Percentiles rank a stretch among this genome's conserved stretches.
Conservation (phyloP, 2,888 invertebrate genomes). For the Phalangium opilio region DNA sequence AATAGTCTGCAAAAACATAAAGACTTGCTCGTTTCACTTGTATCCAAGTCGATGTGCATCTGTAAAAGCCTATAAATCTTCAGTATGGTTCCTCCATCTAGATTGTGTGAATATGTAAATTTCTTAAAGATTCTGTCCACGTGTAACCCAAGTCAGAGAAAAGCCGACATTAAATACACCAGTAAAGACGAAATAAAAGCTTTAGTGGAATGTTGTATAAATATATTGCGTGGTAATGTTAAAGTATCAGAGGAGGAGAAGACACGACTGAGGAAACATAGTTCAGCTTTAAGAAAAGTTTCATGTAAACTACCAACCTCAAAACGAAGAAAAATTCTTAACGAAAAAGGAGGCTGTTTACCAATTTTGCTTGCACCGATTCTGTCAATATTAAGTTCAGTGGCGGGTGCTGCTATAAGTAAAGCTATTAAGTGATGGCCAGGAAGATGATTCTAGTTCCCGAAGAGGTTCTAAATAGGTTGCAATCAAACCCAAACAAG, state of each 20-base stretch:
- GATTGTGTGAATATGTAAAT: no score
- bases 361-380: background rate
- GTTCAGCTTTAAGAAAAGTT: background rate
- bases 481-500: no score
- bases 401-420: background rate
- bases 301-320: background rate
- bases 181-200: background rate
- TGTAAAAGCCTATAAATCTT: no score
- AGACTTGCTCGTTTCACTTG: no score
- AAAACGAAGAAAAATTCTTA: background rate
- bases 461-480: background rate
- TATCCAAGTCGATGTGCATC: no score
- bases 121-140: no score
- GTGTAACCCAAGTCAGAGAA: no score
- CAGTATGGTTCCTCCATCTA: no score
- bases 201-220: background rate
- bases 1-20: no score
- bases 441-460: background rate
- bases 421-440: background rate
- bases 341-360: background rate
- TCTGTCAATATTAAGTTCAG: background rate
- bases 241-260: background rate
- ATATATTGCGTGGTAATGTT: background rate
- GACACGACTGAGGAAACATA: background rate
- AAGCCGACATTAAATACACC: no score